Evolutionary conservation across 92 coral and sea anemone genomes (phyloP), one percentile per base, ranked within the genome.

Genomic region (Phenganax stokvisi): DNA sequence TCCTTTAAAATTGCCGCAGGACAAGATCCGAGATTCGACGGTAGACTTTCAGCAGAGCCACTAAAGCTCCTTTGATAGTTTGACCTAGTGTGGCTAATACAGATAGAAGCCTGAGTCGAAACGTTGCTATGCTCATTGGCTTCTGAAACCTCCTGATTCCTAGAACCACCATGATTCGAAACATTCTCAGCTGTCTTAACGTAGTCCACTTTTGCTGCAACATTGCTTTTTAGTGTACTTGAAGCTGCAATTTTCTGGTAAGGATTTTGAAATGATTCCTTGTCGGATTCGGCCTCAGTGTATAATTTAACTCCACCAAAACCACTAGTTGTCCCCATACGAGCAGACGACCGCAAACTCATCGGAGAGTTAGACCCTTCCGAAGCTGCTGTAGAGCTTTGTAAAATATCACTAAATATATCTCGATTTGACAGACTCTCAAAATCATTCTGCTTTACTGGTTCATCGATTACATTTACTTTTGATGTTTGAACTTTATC

Each of bases 361-460:
- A 37, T 20, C n/a, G 51, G 12, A 15, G 65, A 44, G 27, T n/a
- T 1, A 11, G 81, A 57, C 62, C 12, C 25, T 16, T 73, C 16
- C 9, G 37, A 25, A 69, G 2, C 52, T 25, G 15, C 74, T 13
- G 8, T 9, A 1, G 63, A 55, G 9, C 63, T 8, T n/a, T 54
- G 63, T 25, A 56, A 30, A 27, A 75, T 56, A 16, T 53, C 59
- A 16, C 64, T 20, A 27, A 75, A 56, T 27, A 56, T 25, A 29
- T 75, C 80, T 12, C 58, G 66, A 61, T 75, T n/a, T 16, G 80
- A 75, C n/a, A 75, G 47, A 44, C 54, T 75, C 0, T 7, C 16
- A 10, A 75, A 64, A 64, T 64, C 65, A 59, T 25, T 59, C 7
- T n/a, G 17, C 7, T 6, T n/a, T 3, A 8, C 37, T 27, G 56